A percentile compares a stretch with the other conserved stretches of the same genome.
Evolutionary conservation across 2,888 invertebrate genomes (phyloP).

Genomic region (Amaurobius ferox): DNA sequence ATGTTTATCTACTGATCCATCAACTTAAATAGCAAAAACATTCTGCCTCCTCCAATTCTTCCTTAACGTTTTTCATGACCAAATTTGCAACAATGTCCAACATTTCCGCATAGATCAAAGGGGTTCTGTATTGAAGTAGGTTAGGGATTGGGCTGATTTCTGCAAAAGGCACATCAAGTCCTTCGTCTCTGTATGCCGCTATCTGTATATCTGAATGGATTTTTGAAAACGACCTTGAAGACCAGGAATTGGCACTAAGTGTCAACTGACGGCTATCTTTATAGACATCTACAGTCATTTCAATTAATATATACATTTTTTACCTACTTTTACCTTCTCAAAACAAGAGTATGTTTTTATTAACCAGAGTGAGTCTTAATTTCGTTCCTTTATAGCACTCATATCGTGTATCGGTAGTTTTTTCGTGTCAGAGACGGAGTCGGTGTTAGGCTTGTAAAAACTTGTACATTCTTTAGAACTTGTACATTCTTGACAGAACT

Average conservation of each 20-base stretch:
- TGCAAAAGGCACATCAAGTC: background rate
- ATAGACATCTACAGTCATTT: background rate
- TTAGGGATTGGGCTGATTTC: background rate
- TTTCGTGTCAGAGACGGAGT: too few species aligned
- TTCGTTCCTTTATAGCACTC: too few species aligned
- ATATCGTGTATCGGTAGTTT: too few species aligned
- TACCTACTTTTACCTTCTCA: too few species aligned
- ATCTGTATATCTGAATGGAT: background rate
- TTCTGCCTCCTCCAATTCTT: background rate
- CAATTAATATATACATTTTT: too few species aligned
- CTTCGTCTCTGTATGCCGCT: background rate
- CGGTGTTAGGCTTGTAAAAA: too few species aligned
- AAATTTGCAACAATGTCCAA: background rate
- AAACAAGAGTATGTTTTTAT: too few species aligned
- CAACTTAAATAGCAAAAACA: background rate
- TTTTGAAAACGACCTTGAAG: background rate
- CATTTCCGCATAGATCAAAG: background rate
- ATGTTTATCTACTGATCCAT: background rate
- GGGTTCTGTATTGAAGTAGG: background rate
- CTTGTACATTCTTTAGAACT: too few species aligned
- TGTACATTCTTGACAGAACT: too few species aligned
- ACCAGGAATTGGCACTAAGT: background rate
- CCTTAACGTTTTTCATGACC: background rate
- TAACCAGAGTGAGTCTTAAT: too few species aligned
- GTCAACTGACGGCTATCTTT: background rate